A percentile compares a stretch with the other conserved stretches of the same genome.
These are phyloP conservation scores for Pimpla rufipes DNA, from an alignment of 2,888 invertebrate genomes.

Conservation along the genomic window DNA sequence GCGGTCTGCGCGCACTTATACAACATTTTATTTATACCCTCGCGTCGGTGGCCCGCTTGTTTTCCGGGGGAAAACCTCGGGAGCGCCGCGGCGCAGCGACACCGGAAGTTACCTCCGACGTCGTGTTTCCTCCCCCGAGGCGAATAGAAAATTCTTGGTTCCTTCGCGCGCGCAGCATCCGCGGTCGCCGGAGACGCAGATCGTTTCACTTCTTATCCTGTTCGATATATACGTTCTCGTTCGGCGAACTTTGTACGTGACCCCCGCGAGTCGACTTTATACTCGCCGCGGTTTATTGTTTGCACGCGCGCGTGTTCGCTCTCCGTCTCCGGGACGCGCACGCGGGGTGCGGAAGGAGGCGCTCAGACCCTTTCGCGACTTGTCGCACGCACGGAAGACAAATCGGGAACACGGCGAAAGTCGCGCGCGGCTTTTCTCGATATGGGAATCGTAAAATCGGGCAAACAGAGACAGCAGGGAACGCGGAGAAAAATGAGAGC, in stretches of 20 bases:
- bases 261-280: slow-evolving; percentile 11
- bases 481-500: too few relatives aligned
- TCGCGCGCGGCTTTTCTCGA: neutral
- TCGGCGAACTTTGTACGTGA: slow-evolving; percentile 18
- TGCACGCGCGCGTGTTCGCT: neutral
- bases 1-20: neutral
- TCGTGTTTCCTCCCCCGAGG: neutral
- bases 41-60: neutral
- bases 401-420: neutral
- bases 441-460: neutral
- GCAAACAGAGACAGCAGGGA: neutral
- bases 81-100: neutral
- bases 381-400: neutral
- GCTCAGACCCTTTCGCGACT: neutral
- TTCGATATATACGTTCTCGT: slow-evolving; percentile 30
- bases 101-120: neutral
- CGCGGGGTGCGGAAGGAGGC: too few relatives aligned
- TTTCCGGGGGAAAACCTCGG: neutral
- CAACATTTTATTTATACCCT: slow-evolving; percentile 3
- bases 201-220: slow-evolving; percentile 29
- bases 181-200: slow-evolving; percentile 1
- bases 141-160: slow-evolving; percentile 23
- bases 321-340: neutral
- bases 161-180: neutral
- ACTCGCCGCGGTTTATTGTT: slow-evolving; percentile 30